Evolutionary conservation across 2,888 invertebrate genomes (phyloP).

Genomic region (Mesoligia furuncula): DNA sequence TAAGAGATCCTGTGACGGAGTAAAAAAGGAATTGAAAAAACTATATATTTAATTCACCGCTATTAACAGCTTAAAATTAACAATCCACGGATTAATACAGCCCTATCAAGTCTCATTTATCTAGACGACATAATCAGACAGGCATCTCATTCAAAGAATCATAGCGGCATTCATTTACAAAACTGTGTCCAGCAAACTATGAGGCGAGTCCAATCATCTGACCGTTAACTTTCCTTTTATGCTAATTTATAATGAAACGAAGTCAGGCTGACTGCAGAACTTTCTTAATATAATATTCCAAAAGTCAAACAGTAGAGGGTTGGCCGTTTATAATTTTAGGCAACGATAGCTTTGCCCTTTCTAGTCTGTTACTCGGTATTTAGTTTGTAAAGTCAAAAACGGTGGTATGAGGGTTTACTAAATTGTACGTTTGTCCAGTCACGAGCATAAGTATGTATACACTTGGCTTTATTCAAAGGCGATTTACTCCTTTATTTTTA

Average conservation of each 20-base stretch:
- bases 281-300: slow-evolving; percentile 81
- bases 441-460: too few species aligned
- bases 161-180: slow-evolving; percentile 55
- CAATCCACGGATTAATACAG: slow-evolving; percentile 11
- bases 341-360: slow-evolving; percentile 65
- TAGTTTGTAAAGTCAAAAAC: slow-evolving; percentile 36
- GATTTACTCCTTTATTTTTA: too few species aligned
- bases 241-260: slow-evolving; percentile 76
- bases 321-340: slow-evolving; percentile 75
- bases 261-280: slow-evolving; percentile 68
- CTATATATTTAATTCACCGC: neutral
- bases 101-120: slow-evolving; percentile 13
- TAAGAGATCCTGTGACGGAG: too few species aligned
- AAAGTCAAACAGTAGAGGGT: slow-evolving; percentile 75
- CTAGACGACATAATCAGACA: slow-evolving; percentile 33
- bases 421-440: neutral
- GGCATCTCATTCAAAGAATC: slow-evolving; percentile 48
- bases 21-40: too few species aligned
- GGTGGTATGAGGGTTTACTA: slow-evolving; percentile 3
- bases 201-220: slow-evolving; percentile 68
- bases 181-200: slow-evolving; percentile 63
- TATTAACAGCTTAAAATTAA: slow-evolving; percentile 22
- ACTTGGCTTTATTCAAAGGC: too few species aligned
- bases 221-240: slow-evolving; percentile 78
- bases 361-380: slow-evolving; percentile 58